Percentiles rank a stretch among this genome's conserved stretches.
These are phyloP conservation scores for Tenualosa thibaudeaui DNA, from an alignment of 2,797 vertebrate genomes.

Conservation along the genomic window DNA sequence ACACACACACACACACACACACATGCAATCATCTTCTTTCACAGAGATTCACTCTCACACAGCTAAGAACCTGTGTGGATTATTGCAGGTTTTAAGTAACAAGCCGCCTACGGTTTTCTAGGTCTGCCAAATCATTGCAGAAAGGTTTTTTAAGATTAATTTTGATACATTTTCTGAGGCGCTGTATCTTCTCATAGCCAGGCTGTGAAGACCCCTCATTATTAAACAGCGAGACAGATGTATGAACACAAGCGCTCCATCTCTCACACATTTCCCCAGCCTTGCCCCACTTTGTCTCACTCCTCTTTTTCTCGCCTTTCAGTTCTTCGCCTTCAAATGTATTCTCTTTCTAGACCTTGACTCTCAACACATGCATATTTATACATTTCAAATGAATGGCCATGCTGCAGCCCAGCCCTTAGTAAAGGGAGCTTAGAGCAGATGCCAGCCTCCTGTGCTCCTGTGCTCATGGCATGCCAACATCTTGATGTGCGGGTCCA, in stretches of 20 bases:
- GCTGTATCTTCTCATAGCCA: neutral
- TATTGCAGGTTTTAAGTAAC: neutral
- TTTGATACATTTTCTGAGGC: neutral
- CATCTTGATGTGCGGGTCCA: neutral
- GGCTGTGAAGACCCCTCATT: neutral
- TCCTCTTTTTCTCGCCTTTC: neutral
- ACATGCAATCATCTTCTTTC: slow-evolving; percentile 26
- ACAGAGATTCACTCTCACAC: neutral
- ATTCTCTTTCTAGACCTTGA: neutral
- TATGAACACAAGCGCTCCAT: neutral
- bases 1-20: neutral
- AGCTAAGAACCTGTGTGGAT: neutral
- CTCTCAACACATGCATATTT: neutral
- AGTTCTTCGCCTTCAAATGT: slow-evolving; percentile 26
- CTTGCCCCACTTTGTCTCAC: neutral
- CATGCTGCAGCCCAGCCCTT: neutral
- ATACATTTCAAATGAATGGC: neutral
- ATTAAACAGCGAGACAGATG: neutral
- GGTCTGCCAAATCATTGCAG: too few species aligned
- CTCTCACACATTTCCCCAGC: slow-evolving; percentile 19
- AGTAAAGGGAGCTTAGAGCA: neutral
- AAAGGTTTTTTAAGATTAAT: too few species aligned
- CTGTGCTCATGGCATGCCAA: neutral
- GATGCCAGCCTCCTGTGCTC: slow-evolving; percentile 10
- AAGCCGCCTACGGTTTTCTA: too few species aligned